Evolutionary conservation across 1,140 invertebrate species (phyloP).

Genomic region (Doryteuthis pealeii): DNA sequence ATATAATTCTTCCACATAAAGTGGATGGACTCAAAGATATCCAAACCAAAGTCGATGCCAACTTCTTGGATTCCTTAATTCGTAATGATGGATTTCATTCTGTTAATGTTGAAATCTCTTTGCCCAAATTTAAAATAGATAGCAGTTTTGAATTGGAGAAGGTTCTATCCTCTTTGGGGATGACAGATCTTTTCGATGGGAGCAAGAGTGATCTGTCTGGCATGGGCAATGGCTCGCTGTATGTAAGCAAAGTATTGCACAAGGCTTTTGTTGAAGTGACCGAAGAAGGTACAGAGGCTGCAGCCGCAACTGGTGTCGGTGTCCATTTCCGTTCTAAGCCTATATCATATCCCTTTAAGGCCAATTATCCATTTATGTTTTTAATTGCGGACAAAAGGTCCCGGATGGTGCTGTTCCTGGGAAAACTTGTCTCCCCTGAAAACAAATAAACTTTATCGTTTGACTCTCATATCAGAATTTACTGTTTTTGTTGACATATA

Average conservation of each 20-base stretch:
- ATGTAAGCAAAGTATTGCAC: constrained; percentile 53
- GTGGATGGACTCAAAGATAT: constrained; percentile 55
- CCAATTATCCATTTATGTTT: constrained; percentile 74
- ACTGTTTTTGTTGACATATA: no score
- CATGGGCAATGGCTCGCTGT: constrained; percentile 54
- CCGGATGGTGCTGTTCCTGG: constrained; percentile 70
- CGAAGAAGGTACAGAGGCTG: constrained; percentile 58
- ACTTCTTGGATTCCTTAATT: constrained; percentile 53
- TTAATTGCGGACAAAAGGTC: constrained; percentile 68
- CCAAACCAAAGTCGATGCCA: constrained; percentile 61
- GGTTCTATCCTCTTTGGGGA: constrained; percentile 59
- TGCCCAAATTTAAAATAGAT: constrained; percentile 72
- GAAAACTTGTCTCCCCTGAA: constrained; percentile 45
- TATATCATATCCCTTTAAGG: constrained; percentile 64
- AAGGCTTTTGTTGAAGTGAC: constrained; percentile 65
- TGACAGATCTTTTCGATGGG: constrained; percentile 51
- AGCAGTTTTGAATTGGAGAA: constrained; percentile 63
- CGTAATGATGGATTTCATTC: background rate
- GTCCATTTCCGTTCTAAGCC: constrained; percentile 19
- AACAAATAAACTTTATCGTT: no score
- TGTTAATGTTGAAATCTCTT: constrained; percentile 33
- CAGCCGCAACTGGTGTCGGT: constrained; percentile 51
- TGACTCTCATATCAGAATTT: no score
- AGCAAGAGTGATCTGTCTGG: constrained; percentile 67
- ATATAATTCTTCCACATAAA: constrained; percentile 71